Conservation (phyloP, 2,888 invertebrate genomes). For the Ormia ochracea region DNA sequence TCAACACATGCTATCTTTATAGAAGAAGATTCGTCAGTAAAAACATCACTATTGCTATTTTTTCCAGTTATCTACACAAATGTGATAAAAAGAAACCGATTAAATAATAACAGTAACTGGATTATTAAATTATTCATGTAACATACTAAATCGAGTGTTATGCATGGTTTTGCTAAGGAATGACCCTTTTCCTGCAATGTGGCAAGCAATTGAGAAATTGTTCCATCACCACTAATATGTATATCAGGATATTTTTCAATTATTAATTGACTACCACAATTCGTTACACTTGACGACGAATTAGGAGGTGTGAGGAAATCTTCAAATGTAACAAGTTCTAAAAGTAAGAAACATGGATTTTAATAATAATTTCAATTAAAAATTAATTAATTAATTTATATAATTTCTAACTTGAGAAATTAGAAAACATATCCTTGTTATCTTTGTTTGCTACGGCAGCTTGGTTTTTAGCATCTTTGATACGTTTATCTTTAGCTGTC, state of each 20-base stretch:
- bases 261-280: conserved; percentile 77
- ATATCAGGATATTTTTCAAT: conserved; percentile 77
- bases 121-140: not conserved
- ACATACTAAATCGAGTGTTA: conserved; percentile 73
- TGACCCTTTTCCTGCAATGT: conserved; percentile 78
- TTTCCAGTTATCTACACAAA: conserved; percentile 37
- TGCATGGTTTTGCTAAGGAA: conserved; percentile 78
- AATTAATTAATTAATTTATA: not conserved
- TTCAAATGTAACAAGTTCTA: conserved; percentile 72
- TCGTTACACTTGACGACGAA: conserved; percentile 66
- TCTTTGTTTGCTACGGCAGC: conserved; percentile 72
- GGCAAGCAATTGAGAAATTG: conserved; percentile 80
- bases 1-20: conserved; percentile 73
- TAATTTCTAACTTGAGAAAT: conserved; percentile 67
- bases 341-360: not conserved
- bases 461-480: conserved; percentile 88
- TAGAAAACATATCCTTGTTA: conserved; percentile 71
- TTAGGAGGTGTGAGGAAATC: conserved; percentile 71
- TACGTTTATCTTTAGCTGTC: conserved; percentile 91
- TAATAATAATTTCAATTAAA: not conserved
- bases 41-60: conserved; percentile 63
- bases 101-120: not conserved
- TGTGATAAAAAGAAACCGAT: not conserved
- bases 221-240: conserved; percentile 79
- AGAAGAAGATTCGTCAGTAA: conserved; percentile 65